phyloP scores from a whole-genome alignment of 2,113 vertebrate genomes.

The Glareola pratincola region DNA sequence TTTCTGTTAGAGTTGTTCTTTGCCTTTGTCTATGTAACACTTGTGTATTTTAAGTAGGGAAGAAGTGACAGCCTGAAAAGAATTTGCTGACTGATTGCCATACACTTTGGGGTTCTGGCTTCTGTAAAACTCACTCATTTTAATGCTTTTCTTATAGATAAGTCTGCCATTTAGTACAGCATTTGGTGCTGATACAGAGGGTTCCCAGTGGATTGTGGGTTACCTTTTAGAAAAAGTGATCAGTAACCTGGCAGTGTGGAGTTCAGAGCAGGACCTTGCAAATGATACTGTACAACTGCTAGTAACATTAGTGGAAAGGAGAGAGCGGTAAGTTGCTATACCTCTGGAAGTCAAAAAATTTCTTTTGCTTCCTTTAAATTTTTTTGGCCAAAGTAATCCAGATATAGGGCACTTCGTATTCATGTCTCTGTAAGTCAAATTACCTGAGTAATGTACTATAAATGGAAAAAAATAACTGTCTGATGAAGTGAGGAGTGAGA shows the following conservation, averaged over 20 bases:
- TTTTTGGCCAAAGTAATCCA: slow-evolving; percentile 44
- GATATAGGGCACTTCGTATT: not conserved
- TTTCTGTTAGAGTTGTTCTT: not conserved
- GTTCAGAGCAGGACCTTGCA: slow-evolving; percentile 93
- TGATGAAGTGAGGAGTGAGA: slow-evolving; percentile 35
- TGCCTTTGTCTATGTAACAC: slow-evolving; percentile 14
- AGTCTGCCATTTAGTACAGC: slow-evolving; percentile 93
- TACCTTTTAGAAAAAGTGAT: slow-evolving; percentile 99
- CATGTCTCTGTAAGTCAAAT: slow-evolving; percentile 38
- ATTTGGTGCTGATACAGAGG: slow-evolving; percentile 96
- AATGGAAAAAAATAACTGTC: not conserved
- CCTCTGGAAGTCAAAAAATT: slow-evolving; percentile 53
- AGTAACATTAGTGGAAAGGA: slow-evolving; percentile 95
- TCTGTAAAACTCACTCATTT: slow-evolving; percentile 56
- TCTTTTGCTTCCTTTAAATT: slow-evolving; percentile 64
- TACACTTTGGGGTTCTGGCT: slow-evolving; percentile 47
- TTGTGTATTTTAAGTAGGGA: slow-evolving; percentile 25
- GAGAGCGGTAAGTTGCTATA: slow-evolving; percentile 85
- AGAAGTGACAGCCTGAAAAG: slow-evolving; percentile 44
- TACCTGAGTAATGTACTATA: not conserved
- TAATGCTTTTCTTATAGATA: slow-evolving; percentile 81
- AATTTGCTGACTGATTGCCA: slow-evolving; percentile 44
- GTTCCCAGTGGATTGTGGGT: slow-evolving; percentile 97
- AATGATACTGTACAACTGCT: slow-evolving; percentile 97
- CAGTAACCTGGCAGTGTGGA: slow-evolving; percentile 97